Conservation (phyloP, 2,888 invertebrate genomes). For the Machimus atricapillus region DNA sequence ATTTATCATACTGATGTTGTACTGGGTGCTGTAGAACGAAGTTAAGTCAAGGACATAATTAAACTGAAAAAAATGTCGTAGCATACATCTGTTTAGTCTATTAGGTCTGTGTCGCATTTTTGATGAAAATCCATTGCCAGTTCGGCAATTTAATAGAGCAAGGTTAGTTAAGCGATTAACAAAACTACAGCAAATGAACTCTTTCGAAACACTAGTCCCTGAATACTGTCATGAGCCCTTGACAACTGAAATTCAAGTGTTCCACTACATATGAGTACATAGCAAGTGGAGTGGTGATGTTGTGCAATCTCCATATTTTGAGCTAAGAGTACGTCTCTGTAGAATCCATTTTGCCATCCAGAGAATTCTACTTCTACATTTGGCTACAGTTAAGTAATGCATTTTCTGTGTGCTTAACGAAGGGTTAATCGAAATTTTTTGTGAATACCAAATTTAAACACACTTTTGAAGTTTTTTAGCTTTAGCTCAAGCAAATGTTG, state of each 20-base stretch:
- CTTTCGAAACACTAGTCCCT: background rate
- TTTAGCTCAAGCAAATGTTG: too few relatives aligned
- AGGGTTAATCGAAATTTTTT: too few relatives aligned
- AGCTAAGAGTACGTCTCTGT: too few relatives aligned
- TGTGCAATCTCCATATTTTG: background rate
- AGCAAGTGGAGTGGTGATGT: background rate
- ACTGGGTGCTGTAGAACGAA: background rate
- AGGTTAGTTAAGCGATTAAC: background rate
- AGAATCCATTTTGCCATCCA: too few relatives aligned
- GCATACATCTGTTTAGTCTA: background rate
- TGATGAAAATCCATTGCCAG: background rate
- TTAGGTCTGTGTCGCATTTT: background rate
- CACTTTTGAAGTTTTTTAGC: too few relatives aligned
- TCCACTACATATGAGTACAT: background rate
- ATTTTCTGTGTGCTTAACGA: too few relatives aligned
- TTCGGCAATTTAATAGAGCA: background rate
- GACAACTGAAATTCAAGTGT: background rate
- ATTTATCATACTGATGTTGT: background rate
- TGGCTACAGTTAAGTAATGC: too few relatives aligned
- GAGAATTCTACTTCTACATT: too few relatives aligned
- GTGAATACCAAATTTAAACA: too few relatives aligned
- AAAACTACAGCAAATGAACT: background rate
- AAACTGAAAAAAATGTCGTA: background rate
- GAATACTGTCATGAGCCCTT: background rate
- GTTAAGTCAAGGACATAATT: conserved; percentile 1